Evolutionary conservation across 2,797 vertebrate species (phyloP), one percentile per base, ranked within the genome.

Genomic region (Catharus ustulatus): DNA sequence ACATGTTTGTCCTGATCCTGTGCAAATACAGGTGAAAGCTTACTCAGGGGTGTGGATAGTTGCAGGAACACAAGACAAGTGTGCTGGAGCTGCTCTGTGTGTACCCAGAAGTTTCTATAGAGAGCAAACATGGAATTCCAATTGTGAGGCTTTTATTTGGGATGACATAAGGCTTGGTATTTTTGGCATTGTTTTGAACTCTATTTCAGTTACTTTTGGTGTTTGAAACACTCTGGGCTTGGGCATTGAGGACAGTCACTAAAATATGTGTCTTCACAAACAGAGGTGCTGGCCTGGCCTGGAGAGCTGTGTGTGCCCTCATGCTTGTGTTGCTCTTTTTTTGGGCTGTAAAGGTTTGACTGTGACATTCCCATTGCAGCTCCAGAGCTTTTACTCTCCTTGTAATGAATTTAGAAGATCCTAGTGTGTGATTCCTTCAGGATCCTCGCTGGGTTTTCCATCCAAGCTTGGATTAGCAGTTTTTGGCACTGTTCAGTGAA

Each of bases 261-360:
- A 15, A 71, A 80, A 84, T 6, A 5, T 0, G 0, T 26, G 20
- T 68, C 42, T 61, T 77, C 52, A 24, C 57, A 54, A 42, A 14
- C 15, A 9, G 81, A 67, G 81, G 9, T 62, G 75, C 58, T 77
- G 45, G 18, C 27, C 49, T 58, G 66, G 54, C 38, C 38, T 75
- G 77, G 54, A 61, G 42, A 26, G 46, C 42, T 57, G 3, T 1
- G 21, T 11, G 1, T 22, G 27, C 62, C 32, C 30, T 78, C 22
- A 11, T 0, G 0, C 27, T 77, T 30, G 5, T 36, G 10, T 20
- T 61, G 38, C 34, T 54, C 55, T 77, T 22, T 1, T 38, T 0
- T 1, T 58, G 62, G 46, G 7, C 38, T 51, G 14, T 32, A 34
- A 36, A 77, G 22, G 26, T 68, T 63, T 75, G 32, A 22, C 36